Evolutionary conservation across 2,888 invertebrate species (phyloP).

Genomic region (Busseola fusca): DNA sequence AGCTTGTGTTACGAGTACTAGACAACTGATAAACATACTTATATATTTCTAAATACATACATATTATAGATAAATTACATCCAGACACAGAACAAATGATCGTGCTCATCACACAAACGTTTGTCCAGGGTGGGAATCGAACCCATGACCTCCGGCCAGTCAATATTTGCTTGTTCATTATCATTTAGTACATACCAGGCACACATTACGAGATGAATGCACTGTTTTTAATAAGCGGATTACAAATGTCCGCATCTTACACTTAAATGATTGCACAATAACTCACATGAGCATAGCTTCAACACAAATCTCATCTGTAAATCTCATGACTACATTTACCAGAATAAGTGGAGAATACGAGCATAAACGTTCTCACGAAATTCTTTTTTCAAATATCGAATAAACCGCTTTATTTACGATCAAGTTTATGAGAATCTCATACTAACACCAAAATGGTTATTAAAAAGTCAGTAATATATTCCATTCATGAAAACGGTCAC

Average conservation of each 20-base stretch:
- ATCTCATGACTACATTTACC: constrained; percentile 23
- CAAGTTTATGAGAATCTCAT: constrained; percentile 43
- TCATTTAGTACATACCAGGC: constrained; percentile 16
- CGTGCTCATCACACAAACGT: too few species aligned
- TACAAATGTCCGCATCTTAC: constrained; percentile 1
- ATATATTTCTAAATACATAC: too few species aligned
- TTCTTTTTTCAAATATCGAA: constrained; percentile 36
- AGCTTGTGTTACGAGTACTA: too few species aligned
- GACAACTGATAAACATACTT: too few species aligned
- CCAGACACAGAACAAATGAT: too few species aligned
- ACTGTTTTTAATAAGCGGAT: constrained; percentile 7
- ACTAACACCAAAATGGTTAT: constrained; percentile 50
- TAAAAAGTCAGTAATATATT: constrained; percentile 58
- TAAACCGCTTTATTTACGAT: constrained; percentile 59
- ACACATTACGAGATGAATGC: not conserved
- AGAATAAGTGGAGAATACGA: constrained; percentile 26
- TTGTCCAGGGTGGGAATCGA: too few species aligned
- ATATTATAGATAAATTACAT: too few species aligned
- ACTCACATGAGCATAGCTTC: constrained; percentile 5
- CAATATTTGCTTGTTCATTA: too few species aligned
- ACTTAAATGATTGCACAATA: constrained; percentile 5
- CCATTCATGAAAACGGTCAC: constrained; percentile 55
- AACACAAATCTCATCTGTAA: constrained; percentile 8
- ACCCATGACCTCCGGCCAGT: too few species aligned
- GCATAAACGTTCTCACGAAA: constrained; percentile 7